A percentile compares a stretch with the other conserved stretches of the same genome.
Conservation (phyloP, 2,888 invertebrate genomes). For the Ganaspis brasiliensis region DNA sequence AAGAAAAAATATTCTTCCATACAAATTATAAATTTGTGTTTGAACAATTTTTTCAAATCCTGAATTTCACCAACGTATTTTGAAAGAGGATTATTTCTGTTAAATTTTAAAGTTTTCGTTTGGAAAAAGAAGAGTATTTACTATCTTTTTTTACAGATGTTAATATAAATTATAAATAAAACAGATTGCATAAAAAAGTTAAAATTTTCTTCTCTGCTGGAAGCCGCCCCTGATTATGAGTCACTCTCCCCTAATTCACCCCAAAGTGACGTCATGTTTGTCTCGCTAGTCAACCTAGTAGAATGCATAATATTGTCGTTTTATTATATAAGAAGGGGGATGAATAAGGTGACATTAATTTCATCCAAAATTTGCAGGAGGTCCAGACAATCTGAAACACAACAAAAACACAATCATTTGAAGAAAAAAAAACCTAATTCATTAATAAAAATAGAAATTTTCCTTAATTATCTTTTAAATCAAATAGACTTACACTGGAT, state of each 20-base stretch:
- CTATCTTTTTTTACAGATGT: no score
- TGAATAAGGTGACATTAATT: not conserved
- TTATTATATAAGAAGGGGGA: slow-evolving; percentile 64
- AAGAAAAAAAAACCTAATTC: slow-evolving; percentile 14
- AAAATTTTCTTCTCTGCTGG: not conserved
- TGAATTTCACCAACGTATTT: no score
- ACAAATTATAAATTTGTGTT: no score
- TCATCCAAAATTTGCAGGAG: not conserved
- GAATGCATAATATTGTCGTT: slow-evolving; percentile 65
- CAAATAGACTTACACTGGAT: slow-evolving; percentile 93
- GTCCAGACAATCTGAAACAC: not conserved
- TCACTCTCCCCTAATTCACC: slow-evolving; percentile 64
- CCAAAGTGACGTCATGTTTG: slow-evolving; percentile 67
- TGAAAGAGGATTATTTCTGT: no score
- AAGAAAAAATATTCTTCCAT: no score
- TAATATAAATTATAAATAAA: no score
- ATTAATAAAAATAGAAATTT: slow-evolving; percentile 62
- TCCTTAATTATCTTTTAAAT: slow-evolving; percentile 78
- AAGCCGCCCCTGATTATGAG: slow-evolving; percentile 59
- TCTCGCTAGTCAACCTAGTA: slow-evolving; percentile 38
- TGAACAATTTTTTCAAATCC: no score
- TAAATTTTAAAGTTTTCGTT: no score
- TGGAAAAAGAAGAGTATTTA: no score
- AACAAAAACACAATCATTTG: no score
- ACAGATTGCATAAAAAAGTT: not conserved